Base-by-base conservation (phyloP, 1,140 invertebrate genomes). In the Chionoecetes opilio region DNA sequence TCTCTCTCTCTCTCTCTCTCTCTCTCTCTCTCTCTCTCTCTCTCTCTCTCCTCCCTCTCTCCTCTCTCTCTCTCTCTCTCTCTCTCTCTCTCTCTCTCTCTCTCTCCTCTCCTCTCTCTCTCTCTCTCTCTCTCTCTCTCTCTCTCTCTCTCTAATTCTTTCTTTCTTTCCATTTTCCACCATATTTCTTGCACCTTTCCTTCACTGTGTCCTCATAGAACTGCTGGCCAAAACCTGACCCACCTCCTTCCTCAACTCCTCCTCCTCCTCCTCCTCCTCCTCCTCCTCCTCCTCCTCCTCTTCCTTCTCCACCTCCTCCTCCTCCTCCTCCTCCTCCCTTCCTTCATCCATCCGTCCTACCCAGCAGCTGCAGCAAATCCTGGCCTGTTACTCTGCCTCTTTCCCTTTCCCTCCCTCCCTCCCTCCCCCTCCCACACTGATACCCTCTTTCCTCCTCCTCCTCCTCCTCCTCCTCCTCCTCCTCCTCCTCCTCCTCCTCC, bases 281-380 rank as follows among this genome's bases (percentile, higher is more conserved):
- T 17, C 82, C 82, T 46, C 75, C 82, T 46, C 91, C 21, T 85
- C 35, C 82, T 41, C 35, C 82, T 85, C 9, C 75, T 46, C 91
- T 3, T 85, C 82, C 37, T 46, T 31, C 88, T 90, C 88, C 32
- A 46, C 35, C 41, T 21, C 92, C 31, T 21, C 37, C 82, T 46
- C 34, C 37, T 46, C 92, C n/a, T 85, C 82, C 82, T 46, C 37
- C 82, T 85, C 29, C 26, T 46, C 82, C 3, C 46, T 38, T 29
- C 32, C 92, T 3, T 46, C 82, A 84, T 53, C 82, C 46, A 53
- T 46, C 41, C 41, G 9, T 53, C 82, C 86, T 8, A 21, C 41
- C 93, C 38, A 3, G n/a, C 85, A 37, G 85, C 85, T 87, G 85
- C 37, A 75, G 85, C 37, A 87, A 87, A 87, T 87, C 89, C 89